phyloP scores from a whole-genome alignment of 2,797 vertebrate genomes.

The Botia almorhae region DNA sequence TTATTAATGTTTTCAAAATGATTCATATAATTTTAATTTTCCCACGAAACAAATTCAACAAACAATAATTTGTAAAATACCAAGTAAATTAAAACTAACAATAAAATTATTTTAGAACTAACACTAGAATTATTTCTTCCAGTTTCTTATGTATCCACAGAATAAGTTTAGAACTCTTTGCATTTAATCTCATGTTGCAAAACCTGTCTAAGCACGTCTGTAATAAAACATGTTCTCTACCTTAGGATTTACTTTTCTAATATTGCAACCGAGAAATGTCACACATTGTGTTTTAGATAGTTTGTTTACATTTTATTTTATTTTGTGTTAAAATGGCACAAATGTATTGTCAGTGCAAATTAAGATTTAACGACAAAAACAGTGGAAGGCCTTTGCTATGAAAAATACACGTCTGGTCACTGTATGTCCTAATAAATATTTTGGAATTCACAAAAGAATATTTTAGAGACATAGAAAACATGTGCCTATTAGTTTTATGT shows the following conservation, averaged over 20 bases:
- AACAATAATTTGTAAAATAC: background rate
- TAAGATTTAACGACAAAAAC: background rate
- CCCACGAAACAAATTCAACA: background rate
- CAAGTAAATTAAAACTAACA: background rate
- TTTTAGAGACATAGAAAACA: background rate
- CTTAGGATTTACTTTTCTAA: background rate
- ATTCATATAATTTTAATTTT: background rate
- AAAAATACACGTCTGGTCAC: conserved; percentile 17
- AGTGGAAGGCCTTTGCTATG: background rate
- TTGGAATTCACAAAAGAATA: background rate
- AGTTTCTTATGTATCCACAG: background rate
- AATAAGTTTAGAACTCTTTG: background rate
- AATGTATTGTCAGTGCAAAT: background rate
- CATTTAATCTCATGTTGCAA: background rate
- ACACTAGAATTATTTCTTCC: background rate
- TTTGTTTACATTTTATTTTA: background rate
- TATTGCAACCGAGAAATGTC: background rate
- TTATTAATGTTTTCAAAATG: background rate
- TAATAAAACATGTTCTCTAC: background rate
- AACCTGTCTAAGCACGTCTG: background rate
- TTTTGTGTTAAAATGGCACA: background rate
- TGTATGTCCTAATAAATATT: background rate
- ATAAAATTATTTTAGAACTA: background rate
- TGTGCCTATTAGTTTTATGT: background rate
- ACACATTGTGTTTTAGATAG: background rate